Evolutionary conservation across 2,797 vertebrate species (phyloP).

Genomic region (Meda fulgida): DNA sequence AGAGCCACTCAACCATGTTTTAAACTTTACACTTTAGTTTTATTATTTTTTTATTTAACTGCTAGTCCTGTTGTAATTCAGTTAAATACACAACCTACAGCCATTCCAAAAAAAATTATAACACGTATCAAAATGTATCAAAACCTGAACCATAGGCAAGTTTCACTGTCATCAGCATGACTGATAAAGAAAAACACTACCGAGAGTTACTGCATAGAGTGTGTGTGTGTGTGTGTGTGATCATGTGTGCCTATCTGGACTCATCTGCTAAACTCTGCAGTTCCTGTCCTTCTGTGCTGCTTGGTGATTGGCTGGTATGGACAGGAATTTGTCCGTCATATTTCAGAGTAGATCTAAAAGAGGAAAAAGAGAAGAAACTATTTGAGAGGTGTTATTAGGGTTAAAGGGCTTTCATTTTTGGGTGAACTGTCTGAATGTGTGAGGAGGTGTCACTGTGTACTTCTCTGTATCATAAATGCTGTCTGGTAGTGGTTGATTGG

Average conservation of each 20-base stretch:
- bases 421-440: background rate
- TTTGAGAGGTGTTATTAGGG: background rate
- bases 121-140: background rate
- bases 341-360: constrained; percentile 53
- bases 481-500: constrained; percentile 74
- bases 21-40: background rate
- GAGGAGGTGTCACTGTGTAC: constrained; percentile 55
- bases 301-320: constrained; percentile 49
- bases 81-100: background rate
- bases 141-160: background rate
- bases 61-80: background rate
- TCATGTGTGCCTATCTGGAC: constrained; percentile 46
- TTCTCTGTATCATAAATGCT: constrained; percentile 75
- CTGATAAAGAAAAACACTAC: background rate
- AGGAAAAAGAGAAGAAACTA: constrained; percentile 32
- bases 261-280: constrained; percentile 56
- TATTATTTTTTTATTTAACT: constrained; percentile 15
- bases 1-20: background rate
- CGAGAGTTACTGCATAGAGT: constrained; percentile 6
- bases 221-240: constrained; percentile 31
- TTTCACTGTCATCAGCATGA: background rate
- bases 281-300: constrained; percentile 65
- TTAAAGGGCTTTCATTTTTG: background rate
- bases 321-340: constrained; percentile 55
- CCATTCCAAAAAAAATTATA: background rate